Evolutionary conservation across 2,888 invertebrate species (phyloP).

Genomic region (Venusia cambrica): DNA sequence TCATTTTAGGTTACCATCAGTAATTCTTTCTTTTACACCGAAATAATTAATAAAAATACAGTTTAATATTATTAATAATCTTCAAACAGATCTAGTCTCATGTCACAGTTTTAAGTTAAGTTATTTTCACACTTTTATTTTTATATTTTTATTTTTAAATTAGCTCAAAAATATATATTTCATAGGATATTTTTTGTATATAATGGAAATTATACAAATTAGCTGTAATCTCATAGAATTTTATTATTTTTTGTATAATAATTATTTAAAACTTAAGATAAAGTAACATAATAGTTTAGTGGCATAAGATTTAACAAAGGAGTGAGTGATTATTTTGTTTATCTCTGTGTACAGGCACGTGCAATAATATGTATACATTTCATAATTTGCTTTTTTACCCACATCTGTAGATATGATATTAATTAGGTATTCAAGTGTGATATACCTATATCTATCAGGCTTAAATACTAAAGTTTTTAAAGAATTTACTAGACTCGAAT

Average conservation of each 20-base stretch:
- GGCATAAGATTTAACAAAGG: slow-evolving; percentile 1
- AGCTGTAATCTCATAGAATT: slow-evolving; percentile 19
- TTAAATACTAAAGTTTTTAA: too few species aligned
- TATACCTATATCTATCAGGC: too few species aligned
- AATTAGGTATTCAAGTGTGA: too few species aligned
- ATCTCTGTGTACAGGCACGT: too few species aligned
- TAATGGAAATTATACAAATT: slow-evolving; percentile 16
- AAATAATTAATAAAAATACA: slow-evolving; percentile 26
- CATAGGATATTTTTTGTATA: slow-evolving; percentile 20
- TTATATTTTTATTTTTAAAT: slow-evolving; percentile 32
- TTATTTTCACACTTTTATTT: slow-evolving; percentile 44
- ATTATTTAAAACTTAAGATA: slow-evolving; percentile 9
- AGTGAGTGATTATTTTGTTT: not conserved
- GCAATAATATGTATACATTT: too few species aligned
- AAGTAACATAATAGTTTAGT: not conserved
- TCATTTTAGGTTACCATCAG: slow-evolving; percentile 51
- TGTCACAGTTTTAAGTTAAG: slow-evolving; percentile 79
- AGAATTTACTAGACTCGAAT: too few species aligned
- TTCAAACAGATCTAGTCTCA: slow-evolving; percentile 76
- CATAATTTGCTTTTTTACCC: too few species aligned
- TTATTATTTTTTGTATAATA: slow-evolving; percentile 15
- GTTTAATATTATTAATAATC: slow-evolving; percentile 43
- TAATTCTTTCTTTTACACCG: slow-evolving; percentile 31
- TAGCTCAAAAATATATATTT: slow-evolving; percentile 32
- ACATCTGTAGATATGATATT: too few species aligned